phyloP scores from a whole-genome alignment of 2,797 vertebrate species.

The Percopsis omiscomaycus region DNA sequence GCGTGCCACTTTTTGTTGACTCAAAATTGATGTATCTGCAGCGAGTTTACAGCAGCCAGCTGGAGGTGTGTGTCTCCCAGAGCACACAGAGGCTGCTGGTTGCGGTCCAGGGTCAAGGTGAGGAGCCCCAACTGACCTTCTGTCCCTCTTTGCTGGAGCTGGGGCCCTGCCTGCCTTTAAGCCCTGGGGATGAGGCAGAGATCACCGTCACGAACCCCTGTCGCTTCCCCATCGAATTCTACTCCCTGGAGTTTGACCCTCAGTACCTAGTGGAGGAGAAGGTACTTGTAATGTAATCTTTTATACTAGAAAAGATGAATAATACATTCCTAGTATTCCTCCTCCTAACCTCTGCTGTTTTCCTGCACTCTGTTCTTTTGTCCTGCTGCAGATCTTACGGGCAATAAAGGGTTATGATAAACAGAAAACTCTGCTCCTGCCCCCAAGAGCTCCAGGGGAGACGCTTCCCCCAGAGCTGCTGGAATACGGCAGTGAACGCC shows the following conservation, averaged over 20 bases:
- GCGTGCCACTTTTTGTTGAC: background rate
- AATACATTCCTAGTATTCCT: background rate
- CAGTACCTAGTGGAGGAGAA: conserved; percentile 86
- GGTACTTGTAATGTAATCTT: conserved; percentile 62
- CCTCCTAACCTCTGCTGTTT: background rate
- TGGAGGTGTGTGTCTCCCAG: conserved; percentile 75
- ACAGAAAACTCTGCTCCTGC: conserved; percentile 79
- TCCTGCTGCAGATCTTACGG: conserved; percentile 76
- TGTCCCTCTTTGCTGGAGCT: conserved; percentile 72
- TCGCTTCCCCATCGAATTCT: conserved; percentile 88
- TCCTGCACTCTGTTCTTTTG: background rate
- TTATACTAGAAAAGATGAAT: no score
- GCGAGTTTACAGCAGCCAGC: conserved; percentile 76
- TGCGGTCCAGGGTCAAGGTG: conserved; percentile 75
- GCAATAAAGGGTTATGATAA: conserved; percentile 77
- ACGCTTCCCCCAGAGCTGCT: conserved; percentile 82
- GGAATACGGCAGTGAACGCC: conserved; percentile 76
- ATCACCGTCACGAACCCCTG: conserved; percentile 85
- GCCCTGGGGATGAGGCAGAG: conserved; percentile 63
- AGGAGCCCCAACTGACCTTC: conserved; percentile 84
- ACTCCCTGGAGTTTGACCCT: conserved; percentile 86
- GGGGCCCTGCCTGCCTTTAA: conserved; percentile 77
- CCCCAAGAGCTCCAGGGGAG: conserved; percentile 79
- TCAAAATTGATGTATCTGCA: conserved; percentile 51
- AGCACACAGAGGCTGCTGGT: conserved; percentile 75